Percentiles rank a stretch among this genome's conserved stretches.
Conservation (phyloP, 2,888 invertebrate species). For the Protophormia terraenovae region DNA sequence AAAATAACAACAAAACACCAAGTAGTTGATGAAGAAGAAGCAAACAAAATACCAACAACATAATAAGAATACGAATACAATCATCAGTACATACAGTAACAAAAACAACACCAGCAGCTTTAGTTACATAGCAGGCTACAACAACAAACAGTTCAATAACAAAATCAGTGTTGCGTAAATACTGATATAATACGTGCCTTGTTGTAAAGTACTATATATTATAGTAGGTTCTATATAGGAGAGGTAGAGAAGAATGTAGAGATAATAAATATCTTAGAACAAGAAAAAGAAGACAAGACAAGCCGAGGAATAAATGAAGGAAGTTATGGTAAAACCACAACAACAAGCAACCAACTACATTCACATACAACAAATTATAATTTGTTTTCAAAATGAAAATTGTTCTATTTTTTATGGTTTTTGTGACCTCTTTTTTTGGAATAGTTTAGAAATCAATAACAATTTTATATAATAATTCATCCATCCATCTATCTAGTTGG, state of each 20-base stretch:
- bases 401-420: slow-evolving; percentile 3
- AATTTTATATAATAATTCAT: not conserved
- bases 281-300: not conserved
- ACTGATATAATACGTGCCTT: slow-evolving; percentile 67
- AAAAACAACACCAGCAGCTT: slow-evolving; percentile 11
- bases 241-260: not conserved
- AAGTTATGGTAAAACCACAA: slow-evolving; percentile 25
- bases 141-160: slow-evolving; percentile 62
- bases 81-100: not conserved
- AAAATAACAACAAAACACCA: slow-evolving; percentile 9
- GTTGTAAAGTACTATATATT: not conserved
- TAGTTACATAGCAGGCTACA: not conserved
- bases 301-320: not conserved
- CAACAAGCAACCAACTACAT: slow-evolving; percentile 4
- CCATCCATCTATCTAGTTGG: not conserved
- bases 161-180: slow-evolving; percentile 68
- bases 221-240: too few relatives aligned
- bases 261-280: slow-evolving; percentile 56
- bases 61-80: too few relatives aligned
- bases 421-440: slow-evolving; percentile 41
- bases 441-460: slow-evolving; percentile 45
- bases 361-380: slow-evolving; percentile 27
- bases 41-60: slow-evolving; percentile 19
- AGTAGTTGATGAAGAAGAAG: not conserved
- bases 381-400: slow-evolving; percentile 18